Evolutionary conservation across 2,888 invertebrate genomes (phyloP).

Genomic region (Aquatica leii): DNA sequence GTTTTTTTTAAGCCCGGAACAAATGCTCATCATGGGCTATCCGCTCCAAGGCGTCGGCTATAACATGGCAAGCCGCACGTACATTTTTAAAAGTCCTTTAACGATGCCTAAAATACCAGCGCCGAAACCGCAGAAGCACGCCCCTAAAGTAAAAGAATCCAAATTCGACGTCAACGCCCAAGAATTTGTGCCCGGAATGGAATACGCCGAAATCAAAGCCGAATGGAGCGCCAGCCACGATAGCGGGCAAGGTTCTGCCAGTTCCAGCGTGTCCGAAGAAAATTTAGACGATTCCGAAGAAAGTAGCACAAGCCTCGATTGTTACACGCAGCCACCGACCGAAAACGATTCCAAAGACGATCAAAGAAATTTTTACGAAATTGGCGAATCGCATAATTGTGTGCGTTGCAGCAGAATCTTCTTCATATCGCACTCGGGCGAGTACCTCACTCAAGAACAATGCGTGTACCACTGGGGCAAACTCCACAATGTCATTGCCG

Average conservation of each 20-base stretch:
- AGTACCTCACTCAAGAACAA: constrained; percentile 75
- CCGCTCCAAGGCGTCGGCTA: constrained; percentile 71
- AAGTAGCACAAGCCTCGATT: constrained; percentile 27
- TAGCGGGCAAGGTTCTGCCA: constrained; percentile 57
- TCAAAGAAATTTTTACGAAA: background rate
- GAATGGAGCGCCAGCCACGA: constrained; percentile 37
- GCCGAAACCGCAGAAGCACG: constrained; percentile 21
- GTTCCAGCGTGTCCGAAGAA: constrained; percentile 59
- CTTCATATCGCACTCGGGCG: constrained; percentile 73
- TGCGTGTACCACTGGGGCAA: constrained; percentile 94
- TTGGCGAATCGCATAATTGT: constrained; percentile 59
- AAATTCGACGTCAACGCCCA: constrained; percentile 72
- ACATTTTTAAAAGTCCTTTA: constrained; percentile 65
- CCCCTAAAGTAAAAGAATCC: constrained; percentile 24
- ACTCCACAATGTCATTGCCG: constrained; percentile 59
- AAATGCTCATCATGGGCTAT: constrained; percentile 74
- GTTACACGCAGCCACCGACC: background rate
- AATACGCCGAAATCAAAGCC: constrained; percentile 36
- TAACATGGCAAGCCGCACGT: constrained; percentile 65
- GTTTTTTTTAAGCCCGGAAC: constrained; percentile 69
- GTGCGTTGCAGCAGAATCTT: constrained; percentile 78
- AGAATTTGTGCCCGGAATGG: constrained; percentile 68
- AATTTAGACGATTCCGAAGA: constrained; percentile 39
- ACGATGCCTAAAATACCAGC: constrained; percentile 33
- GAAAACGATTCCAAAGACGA: background rate